Evolutionary conservation across 2,888 invertebrate species (phyloP), one percentile per base, ranked within the genome.

Genomic region (Clitarchus hookeri): DNA sequence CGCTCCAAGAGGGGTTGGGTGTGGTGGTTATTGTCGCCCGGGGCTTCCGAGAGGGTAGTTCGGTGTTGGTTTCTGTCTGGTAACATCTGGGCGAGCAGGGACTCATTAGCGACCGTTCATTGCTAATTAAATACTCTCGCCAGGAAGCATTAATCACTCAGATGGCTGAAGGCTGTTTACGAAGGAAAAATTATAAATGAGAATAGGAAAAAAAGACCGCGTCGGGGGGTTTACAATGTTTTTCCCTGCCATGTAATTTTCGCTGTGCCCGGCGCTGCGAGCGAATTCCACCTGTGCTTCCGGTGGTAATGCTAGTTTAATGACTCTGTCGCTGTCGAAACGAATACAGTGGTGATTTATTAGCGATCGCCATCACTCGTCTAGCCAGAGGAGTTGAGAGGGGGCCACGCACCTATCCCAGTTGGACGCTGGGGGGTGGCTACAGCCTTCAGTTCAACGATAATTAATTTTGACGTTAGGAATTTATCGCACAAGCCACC

Each of bases 71-170:
- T 23, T 65, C 8, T 65, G 65, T 65, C 23, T 65, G 65, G 2
- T 8, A 65, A 23, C 16, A 65, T 65, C 65, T 65, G 0, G 65
- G 16, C 65, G 65, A 36, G 8, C 23, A 23, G 65, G 8, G 65
- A 65, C 65, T 65, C 65, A 65, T 65, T 65, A 65, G 65, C n/a
- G n/a, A 65, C 65, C 19, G 65, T 65, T 65, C 16, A 65, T 65
- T 65, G 65, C 65, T 65, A 65, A 65, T 65, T 65, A 65, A n/a
- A 65, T 65, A 65, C 65, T n/a, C 19, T n/a, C 65, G 65, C 65
- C 65, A 65, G 65, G 8, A 19, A 65, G 23, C 65, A 65, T 65
- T 65, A 65, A n/a, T 65, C 65, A 65, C 65, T 65, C 65, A 0
- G 65, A 8, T 23, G 65, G 23, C 65, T 65, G 23, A 65, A 65